Percentiles rank a stretch among this genome's conserved stretches.
Conservation (phyloP, 2,113 vertebrate genomes). For the Anguilla japonica region DNA sequence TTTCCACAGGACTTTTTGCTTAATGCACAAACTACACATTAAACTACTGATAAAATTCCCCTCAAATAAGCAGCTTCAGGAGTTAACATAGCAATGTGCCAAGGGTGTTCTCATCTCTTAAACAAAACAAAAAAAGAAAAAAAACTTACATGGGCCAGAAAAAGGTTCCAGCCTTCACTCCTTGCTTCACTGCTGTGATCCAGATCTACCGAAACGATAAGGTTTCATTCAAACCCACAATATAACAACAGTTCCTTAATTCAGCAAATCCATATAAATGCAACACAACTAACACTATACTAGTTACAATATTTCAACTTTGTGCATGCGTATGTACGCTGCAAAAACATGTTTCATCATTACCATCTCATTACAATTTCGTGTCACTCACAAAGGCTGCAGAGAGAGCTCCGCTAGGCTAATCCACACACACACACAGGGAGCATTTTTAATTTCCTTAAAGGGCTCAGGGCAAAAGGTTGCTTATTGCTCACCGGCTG, state of each 20-base stretch:
- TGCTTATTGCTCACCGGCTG: slow-evolving; percentile 84
- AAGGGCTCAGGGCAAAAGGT: not conserved
- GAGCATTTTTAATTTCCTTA: not conserved
- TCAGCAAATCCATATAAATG: not conserved
- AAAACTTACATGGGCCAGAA: slow-evolving; percentile 96
- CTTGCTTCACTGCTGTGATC: slow-evolving; percentile 93
- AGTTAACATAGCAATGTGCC: not conserved
- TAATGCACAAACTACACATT: too few species aligned
- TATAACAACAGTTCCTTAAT: not conserved
- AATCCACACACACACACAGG: not conserved
- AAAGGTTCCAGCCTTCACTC: slow-evolving; percentile 91
- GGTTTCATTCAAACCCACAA: not conserved
- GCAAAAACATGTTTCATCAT: too few species aligned
- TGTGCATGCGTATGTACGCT: too few species aligned
- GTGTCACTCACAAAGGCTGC: too few species aligned
- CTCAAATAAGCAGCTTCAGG: not conserved
- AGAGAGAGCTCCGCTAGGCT: too few species aligned
- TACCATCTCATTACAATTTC: too few species aligned
- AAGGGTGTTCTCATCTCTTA: not conserved
- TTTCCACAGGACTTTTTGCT: too few species aligned
- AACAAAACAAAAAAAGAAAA: slow-evolving; percentile 21
- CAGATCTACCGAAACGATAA: slow-evolving; percentile 76
- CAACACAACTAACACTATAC: not conserved
- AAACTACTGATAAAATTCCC: too few species aligned
- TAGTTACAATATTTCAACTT: not conserved